Base-by-base conservation (phyloP, 2,888 invertebrate species). In the Colostygia pectinataria region DNA sequence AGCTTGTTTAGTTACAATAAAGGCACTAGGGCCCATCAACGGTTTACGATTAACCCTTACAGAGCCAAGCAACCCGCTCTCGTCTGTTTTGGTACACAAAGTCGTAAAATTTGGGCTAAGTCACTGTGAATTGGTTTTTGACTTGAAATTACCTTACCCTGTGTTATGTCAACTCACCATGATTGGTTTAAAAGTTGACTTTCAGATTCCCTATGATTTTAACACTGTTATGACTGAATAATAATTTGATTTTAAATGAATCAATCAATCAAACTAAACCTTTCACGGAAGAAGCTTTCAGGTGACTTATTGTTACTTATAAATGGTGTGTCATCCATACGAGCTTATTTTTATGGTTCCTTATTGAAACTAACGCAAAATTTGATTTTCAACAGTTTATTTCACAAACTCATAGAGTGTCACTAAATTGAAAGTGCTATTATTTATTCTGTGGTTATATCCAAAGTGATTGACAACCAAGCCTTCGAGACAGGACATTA, bases 401-500 rank as follows among this genome's bases (percentile, higher is more conserved):
- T 4, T 6, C 6, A 20, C 5, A 20, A 5, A 20, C 6, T 20
- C 2, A 6, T 31, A 15, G 4, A 6, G 12, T 28, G 13, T 29
- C 5, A 5, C 20, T 6, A 6, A 3, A 4, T 2, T 20, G n/a
- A n/a, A n/a, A n/a, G 5, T 15, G 41, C 15, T 34, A 12, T 34
- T 25, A 20, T 32, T 27, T 20, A 36, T 27, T 40, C 44, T 20
- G 25, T 40, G 44, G 44, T 14, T 12, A 36, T 44, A 40, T 44
- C 46, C 48, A 42, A 51, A 46, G 50, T 57, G 57, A 57, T 57
- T 53, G 56, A 55, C 60, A 57, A 34, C 18, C 45, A 43, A 44
- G 39, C 55, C 53, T 57, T 55, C 40, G 28, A 44, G 46, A 31
- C 25, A 37, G 31, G 32, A 50, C 53, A 65, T 68, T 60, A 64